Evolutionary conservation across 2,888 invertebrate genomes (phyloP).

Genomic region (Dioctria rufipes): DNA sequence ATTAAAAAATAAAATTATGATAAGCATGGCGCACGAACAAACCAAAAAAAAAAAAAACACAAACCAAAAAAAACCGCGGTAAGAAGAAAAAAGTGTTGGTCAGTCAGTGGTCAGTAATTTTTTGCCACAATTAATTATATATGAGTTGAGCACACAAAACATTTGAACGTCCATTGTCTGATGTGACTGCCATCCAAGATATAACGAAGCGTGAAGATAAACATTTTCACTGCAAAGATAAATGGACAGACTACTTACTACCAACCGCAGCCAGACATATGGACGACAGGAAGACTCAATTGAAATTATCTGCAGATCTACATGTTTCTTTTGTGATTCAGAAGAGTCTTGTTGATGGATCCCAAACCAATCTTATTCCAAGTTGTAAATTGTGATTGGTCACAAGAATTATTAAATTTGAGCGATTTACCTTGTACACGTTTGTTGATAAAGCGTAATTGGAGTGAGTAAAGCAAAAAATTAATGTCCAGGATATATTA

Average conservation of each 20-base stretch:
- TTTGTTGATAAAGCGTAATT: conserved; percentile 11
- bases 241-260: background rate
- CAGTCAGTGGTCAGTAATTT: conserved; percentile 5
- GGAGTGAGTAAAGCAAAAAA: conserved; percentile 18
- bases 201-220: conserved; percentile 39
- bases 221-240: background rate
- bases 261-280: background rate
- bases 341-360: conserved; percentile 1
- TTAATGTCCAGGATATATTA: background rate
- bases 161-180: background rate
- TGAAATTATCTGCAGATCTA: conserved; percentile 33
- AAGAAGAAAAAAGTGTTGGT: conserved; percentile 7
- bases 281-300: conserved; percentile 44
- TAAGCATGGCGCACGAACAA: too few species aligned
- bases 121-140: background rate
- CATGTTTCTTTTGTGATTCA: conserved; percentile 26
- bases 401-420: conserved; percentile 25
- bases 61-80: too few species aligned
- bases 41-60: too few species aligned
- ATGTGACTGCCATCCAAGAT: background rate
- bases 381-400: background rate
- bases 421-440: conserved; percentile 33
- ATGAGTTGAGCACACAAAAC: background rate
- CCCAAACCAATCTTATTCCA: background rate
- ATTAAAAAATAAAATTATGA: background rate